phyloP scores from a whole-genome alignment of 2,113 vertebrate genomes.

The Brachyistius frenatus region DNA sequence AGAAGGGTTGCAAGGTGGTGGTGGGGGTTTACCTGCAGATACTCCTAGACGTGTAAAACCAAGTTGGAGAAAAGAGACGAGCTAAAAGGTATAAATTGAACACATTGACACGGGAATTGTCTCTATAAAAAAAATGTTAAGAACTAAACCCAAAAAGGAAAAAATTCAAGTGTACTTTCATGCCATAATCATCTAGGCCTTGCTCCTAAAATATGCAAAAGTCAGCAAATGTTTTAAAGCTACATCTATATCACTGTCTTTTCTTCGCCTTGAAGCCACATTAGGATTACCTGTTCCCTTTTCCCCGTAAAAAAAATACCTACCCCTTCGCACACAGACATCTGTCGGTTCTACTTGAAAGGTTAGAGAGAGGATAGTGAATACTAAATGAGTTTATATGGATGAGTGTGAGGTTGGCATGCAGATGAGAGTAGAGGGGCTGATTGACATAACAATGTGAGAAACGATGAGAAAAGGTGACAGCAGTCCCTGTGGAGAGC shows the following conservation, averaged over 20 bases:
- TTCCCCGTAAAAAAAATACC: constrained; percentile 12
- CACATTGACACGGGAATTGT: background rate
- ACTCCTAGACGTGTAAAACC: background rate
- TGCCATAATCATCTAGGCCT: constrained; percentile 1
- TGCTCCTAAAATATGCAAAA: background rate
- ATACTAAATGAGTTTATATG: constrained; percentile 52
- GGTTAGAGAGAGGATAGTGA: constrained; percentile 57
- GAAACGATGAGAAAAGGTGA: constrained; percentile 47
- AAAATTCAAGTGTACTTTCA: background rate
- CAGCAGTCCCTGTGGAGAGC: background rate
- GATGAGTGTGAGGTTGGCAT: constrained; percentile 42
- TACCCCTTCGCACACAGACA: constrained; percentile 16
- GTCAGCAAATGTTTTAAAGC: too few species aligned
- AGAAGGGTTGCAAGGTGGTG: background rate
- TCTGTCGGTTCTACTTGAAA: constrained; percentile 43
- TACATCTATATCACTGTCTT: too few species aligned
- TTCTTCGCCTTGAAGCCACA: constrained; percentile 9
- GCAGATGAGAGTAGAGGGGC: constrained; percentile 38
- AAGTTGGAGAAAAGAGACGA: constrained; percentile 9
- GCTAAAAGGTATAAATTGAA: background rate
- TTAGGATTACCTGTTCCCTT: constrained; percentile 8
- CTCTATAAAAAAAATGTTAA: constrained; percentile 26
- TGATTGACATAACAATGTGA: constrained; percentile 43
- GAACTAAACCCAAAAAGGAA: constrained; percentile 2
- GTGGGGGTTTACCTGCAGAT: background rate